Evolutionary conservation across 2,888 invertebrate species (phyloP).

Genomic region (Aphodius sticticus): DNA sequence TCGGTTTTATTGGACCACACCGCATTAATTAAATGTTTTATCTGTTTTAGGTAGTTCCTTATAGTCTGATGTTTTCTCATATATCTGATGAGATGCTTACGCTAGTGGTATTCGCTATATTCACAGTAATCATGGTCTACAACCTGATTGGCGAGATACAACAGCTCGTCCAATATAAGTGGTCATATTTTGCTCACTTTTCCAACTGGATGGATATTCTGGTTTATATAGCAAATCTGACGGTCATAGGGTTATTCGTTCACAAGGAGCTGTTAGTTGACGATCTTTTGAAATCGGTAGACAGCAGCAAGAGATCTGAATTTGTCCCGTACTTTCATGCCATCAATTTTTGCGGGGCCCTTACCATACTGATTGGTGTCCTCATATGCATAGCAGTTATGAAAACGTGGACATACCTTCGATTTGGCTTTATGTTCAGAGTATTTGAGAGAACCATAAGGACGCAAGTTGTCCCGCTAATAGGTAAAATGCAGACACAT

Average conservation of each 20-base stretch:
- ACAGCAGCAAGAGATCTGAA: conserved; percentile 40
- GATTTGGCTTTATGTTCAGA: conserved; percentile 42
- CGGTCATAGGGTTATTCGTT: conserved; percentile 18
- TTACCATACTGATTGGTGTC: conserved; percentile 38
- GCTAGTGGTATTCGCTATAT: conserved; percentile 34
- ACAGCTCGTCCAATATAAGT: conserved; percentile 14
- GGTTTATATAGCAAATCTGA: conserved; percentile 33
- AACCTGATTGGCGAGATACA: conserved; percentile 32
- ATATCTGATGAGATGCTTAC: conserved; percentile 35
- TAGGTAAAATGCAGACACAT: conserved; percentile 20
- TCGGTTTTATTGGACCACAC: no score
- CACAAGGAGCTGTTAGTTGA: conserved; percentile 33
- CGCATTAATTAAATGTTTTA: neutral
- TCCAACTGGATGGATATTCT: conserved; percentile 42
- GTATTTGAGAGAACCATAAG: conserved; percentile 41
- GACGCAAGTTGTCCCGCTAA: conserved; percentile 30
- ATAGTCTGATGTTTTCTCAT: conserved; percentile 39
- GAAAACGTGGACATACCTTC: conserved; percentile 43
- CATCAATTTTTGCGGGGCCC: conserved; percentile 34
- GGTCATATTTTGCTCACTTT: conserved; percentile 31
- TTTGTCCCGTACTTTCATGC: conserved; percentile 41
- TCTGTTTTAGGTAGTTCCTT: conserved; percentile 38
- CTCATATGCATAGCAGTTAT: conserved; percentile 42
- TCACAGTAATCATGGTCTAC: conserved; percentile 33
- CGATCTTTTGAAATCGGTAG: conserved; percentile 37